A percentile compares a stretch with the other conserved stretches of the same genome.
Conservation (phyloP, 2,113 vertebrate species). For the Tetrax tetrax region DNA sequence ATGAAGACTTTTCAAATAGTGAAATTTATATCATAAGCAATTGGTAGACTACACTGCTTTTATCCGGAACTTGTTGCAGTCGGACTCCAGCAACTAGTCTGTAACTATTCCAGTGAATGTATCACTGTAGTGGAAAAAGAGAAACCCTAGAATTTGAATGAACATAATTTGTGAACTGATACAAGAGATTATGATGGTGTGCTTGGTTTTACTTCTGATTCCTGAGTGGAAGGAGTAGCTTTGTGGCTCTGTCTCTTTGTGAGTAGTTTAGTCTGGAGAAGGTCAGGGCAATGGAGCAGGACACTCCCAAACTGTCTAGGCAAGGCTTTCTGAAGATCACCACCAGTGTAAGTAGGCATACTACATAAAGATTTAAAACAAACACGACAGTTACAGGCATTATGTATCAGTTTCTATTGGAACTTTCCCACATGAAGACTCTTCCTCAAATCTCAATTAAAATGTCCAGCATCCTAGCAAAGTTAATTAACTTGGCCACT, state of each 20-base stretch:
- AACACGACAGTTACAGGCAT: background rate
- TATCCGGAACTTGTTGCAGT: background rate
- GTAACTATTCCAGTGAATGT: background rate
- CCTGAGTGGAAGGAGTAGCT: background rate
- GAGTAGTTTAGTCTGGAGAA: rapidly evolving
- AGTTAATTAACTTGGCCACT: background rate
- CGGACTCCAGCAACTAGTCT: background rate
- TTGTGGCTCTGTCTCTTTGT: background rate
- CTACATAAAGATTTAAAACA: background rate
- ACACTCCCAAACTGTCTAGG: background rate
- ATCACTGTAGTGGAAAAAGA: background rate
- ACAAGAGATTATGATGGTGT: background rate
- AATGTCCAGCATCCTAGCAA: background rate
- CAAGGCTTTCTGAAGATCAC: background rate
- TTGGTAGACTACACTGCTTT: background rate
- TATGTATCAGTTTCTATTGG: background rate
- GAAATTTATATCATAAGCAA: constrained; percentile 1
- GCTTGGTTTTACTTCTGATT: background rate
- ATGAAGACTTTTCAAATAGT: constrained; percentile 4
- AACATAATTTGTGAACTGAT: background rate
- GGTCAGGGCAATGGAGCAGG: background rate
- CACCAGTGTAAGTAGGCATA: background rate
- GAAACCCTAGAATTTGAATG: background rate
- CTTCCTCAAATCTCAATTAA: background rate
- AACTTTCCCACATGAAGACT: background rate